Percentiles rank a stretch among this genome's conserved stretches.
Conservation (phyloP, 2,888 invertebrate genomes). For the Muschampia plurimacula region DNA sequence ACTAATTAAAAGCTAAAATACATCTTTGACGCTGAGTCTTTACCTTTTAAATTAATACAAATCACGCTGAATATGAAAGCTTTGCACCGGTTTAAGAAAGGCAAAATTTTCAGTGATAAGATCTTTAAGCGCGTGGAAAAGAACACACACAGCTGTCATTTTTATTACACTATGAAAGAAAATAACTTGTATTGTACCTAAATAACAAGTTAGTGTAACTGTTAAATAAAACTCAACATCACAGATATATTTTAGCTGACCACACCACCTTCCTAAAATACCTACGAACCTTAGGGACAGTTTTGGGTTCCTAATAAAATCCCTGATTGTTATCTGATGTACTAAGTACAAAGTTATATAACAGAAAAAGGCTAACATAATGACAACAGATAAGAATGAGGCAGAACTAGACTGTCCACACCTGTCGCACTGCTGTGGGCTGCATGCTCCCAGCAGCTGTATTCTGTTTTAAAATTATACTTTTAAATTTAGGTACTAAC, state of each 20-base stretch:
- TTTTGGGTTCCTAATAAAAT: background rate
- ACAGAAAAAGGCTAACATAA: too few species aligned
- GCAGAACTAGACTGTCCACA: too few species aligned
- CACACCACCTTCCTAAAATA: slow-evolving; percentile 24
- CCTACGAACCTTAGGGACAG: background rate
- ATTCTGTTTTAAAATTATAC: too few species aligned
- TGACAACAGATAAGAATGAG: too few species aligned
- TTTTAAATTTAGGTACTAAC: too few species aligned
- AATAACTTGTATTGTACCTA: too few species aligned
- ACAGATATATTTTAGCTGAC: slow-evolving; percentile 18
- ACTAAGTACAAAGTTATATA: background rate
- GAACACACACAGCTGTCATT: background rate
- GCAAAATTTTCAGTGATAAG: too few species aligned
- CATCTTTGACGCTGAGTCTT: slow-evolving; percentile 17
- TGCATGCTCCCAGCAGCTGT: too few species aligned
- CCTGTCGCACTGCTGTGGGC: too few species aligned
- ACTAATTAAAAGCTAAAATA: slow-evolving; percentile 27
- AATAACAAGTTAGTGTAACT: background rate
- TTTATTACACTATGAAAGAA: background rate
- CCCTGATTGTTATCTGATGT: slow-evolving; percentile 18
- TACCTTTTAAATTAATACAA: background rate
- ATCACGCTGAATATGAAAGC: background rate
- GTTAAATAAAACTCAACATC: slow-evolving; percentile 13
- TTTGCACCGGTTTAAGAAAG: too few species aligned
- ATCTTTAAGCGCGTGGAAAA: background rate